Evolutionary conservation across 2,797 vertebrate genomes (phyloP).

Genomic region (Paedocypris micromegethes): DNA sequence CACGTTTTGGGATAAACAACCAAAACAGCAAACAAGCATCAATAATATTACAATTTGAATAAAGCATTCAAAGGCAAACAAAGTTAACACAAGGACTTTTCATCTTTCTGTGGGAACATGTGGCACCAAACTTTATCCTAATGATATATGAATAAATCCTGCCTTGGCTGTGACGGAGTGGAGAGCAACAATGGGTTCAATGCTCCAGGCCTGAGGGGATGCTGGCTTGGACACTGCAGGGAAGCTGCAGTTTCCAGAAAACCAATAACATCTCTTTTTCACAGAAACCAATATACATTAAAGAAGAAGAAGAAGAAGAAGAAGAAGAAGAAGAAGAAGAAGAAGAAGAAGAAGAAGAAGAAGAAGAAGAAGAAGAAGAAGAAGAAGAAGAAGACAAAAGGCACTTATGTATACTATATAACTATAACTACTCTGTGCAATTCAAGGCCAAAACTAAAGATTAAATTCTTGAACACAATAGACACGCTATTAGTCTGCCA

Average conservation of each 20-base stretch:
- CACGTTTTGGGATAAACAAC: too few relatives aligned
- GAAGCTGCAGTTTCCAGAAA: constrained; percentile 58
- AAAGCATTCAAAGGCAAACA: constrained; percentile 22
- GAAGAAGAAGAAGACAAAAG: too few relatives aligned
- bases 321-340: too few relatives aligned
- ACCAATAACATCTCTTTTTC: constrained; percentile 44
- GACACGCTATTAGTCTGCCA: too few relatives aligned
- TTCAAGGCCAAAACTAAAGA: too few relatives aligned
- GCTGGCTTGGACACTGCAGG: constrained; percentile 47
- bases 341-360: not conserved
- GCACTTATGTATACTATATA: too few relatives aligned
- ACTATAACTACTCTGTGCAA: too few relatives aligned
- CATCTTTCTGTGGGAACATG: constrained; percentile 49
- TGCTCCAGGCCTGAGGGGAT: constrained; percentile 48
- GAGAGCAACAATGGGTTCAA: constrained; percentile 56
- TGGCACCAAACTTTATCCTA: constrained; percentile 59
- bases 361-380: not conserved
- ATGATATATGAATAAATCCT: constrained; percentile 51
- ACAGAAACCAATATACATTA: not conserved
- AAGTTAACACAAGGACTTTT: too few relatives aligned
- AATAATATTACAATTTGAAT: too few relatives aligned
- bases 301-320: not conserved
- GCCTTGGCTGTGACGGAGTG: constrained; percentile 41
- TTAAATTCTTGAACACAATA: too few relatives aligned
- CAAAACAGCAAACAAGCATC: too few relatives aligned